Percentiles rank a stretch among this genome's conserved stretches.
These are phyloP conservation scores for Corythaixoides concolor DNA, from an alignment of 2,113 vertebrate species.

Conservation along the genomic window DNA sequence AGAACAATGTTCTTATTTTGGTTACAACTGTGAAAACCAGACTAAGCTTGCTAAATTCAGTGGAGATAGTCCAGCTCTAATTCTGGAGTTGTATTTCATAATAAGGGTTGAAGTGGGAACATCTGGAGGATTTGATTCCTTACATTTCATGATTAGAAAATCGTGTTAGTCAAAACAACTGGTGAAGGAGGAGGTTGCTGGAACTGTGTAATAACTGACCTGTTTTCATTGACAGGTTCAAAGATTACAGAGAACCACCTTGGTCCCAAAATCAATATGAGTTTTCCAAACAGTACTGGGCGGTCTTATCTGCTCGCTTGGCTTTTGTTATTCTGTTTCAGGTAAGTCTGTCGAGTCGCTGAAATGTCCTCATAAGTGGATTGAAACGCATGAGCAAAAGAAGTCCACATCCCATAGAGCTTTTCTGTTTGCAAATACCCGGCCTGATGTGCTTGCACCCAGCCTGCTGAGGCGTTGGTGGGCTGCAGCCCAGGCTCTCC, in stretches of 20 bases:
- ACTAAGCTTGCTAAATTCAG: not conserved
- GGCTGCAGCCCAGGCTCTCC: not conserved
- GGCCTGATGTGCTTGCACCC: not conserved
- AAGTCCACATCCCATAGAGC: not conserved
- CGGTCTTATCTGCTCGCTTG: constrained; percentile 89
- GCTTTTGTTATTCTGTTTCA: constrained; percentile 97
- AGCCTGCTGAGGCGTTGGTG: not conserved
- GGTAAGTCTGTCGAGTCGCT: constrained; percentile 71
- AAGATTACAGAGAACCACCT: constrained; percentile 96
- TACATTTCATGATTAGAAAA: not conserved
- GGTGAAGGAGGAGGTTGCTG: not conserved
- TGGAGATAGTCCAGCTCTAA: not conserved
- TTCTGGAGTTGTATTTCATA: constrained; percentile 14
- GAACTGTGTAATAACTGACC: not conserved
- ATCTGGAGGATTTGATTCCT: not conserved
- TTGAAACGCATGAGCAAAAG: not conserved
- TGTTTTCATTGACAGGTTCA: constrained; percentile 81
- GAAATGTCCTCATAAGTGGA: not conserved
- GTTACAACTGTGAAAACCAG: not conserved
- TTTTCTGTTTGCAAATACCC: not conserved
- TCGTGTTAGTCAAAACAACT: not conserved
- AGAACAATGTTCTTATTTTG: not conserved
- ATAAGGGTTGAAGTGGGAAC: not conserved
- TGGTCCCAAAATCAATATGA: constrained; percentile 89
- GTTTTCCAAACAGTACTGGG: constrained; percentile 96